Percentiles rank a stretch among this genome's conserved stretches.
These are phyloP conservation scores for Latrodectus geometricus DNA, from an alignment of 1,140 invertebrate species.

Conservation along the genomic window DNA sequence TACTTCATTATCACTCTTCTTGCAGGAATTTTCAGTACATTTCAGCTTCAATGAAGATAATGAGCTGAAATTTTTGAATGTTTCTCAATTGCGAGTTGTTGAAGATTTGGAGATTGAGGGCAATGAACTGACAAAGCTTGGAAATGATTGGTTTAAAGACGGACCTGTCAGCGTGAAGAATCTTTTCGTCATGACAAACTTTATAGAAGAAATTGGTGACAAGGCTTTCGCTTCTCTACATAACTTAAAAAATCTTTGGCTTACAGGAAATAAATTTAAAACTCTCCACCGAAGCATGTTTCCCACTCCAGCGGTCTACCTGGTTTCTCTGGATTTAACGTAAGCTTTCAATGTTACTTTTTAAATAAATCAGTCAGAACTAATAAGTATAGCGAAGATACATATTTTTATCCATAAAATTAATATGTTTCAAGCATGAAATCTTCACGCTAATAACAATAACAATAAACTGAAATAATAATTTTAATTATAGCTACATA, in stretches of 20 bases:
- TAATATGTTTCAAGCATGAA: background rate
- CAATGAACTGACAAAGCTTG: constrained; percentile 8
- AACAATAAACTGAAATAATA: background rate
- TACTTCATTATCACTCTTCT: background rate
- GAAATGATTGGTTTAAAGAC: constrained; percentile 39
- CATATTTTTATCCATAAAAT: background rate
- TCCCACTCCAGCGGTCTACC: constrained; percentile 19
- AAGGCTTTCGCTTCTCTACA: constrained; percentile 8
- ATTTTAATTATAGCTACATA: too few relatives aligned
- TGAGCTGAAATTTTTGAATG: constrained; percentile 33
- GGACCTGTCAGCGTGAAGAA: constrained; percentile 29
- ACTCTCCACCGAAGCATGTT: constrained; percentile 42
- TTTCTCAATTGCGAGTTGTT: constrained; percentile 1
- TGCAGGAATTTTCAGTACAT: constrained; percentile 49
- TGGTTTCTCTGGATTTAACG: constrained; percentile 32
- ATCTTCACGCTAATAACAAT: background rate
- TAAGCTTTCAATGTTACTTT: background rate
- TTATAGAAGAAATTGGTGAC: constrained; percentile 29
- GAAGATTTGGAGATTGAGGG: constrained; percentile 51
- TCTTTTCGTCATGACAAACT: constrained; percentile 48
- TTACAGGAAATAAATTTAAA: constrained; percentile 40
- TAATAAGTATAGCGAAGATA: background rate
- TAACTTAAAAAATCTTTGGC: constrained; percentile 38
- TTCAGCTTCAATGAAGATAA: constrained; percentile 45
- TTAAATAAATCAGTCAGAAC: background rate